Percentiles rank a stretch among this genome's conserved stretches.
Conservation (phyloP, 2,113 vertebrate genomes). For the Apeltes quadracus region DNA sequence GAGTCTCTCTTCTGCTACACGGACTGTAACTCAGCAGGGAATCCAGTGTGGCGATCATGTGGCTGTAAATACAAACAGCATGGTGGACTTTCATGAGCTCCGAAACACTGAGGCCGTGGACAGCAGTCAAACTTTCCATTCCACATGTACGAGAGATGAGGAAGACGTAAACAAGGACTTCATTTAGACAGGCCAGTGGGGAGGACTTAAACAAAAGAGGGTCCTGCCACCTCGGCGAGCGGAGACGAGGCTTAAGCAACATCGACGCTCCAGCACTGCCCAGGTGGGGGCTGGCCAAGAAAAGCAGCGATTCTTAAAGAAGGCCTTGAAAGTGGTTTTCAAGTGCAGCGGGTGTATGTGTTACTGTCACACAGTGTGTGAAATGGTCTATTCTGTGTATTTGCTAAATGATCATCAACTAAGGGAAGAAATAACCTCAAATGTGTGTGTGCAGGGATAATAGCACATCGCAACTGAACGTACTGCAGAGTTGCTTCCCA, state of each 20-base stretch:
- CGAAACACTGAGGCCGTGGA: background rate
- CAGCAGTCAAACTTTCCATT: background rate
- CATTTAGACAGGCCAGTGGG: background rate
- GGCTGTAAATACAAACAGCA: background rate
- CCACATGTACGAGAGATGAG: background rate
- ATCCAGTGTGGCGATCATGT: background rate
- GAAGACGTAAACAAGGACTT: background rate
- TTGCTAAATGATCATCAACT: background rate
- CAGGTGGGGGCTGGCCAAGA: background rate
- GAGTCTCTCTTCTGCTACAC: conserved; percentile 19
- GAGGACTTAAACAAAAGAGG: background rate
- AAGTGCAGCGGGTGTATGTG: too few species aligned
- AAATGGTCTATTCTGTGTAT: background rate
- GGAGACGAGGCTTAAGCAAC: too few species aligned
- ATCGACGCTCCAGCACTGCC: background rate
- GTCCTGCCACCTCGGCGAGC: background rate
- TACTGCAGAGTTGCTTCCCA: background rate
- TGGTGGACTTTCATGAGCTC: background rate
- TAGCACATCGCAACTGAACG: background rate
- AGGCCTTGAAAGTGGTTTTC: conserved; percentile 2
- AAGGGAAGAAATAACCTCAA: background rate
- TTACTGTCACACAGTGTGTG: too few species aligned
- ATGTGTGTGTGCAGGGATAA: background rate
- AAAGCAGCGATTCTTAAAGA: background rate
- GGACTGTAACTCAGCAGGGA: background rate